Evolutionary conservation across 2,888 invertebrate species (phyloP).

Genomic region (Hypolimnas misippus): DNA sequence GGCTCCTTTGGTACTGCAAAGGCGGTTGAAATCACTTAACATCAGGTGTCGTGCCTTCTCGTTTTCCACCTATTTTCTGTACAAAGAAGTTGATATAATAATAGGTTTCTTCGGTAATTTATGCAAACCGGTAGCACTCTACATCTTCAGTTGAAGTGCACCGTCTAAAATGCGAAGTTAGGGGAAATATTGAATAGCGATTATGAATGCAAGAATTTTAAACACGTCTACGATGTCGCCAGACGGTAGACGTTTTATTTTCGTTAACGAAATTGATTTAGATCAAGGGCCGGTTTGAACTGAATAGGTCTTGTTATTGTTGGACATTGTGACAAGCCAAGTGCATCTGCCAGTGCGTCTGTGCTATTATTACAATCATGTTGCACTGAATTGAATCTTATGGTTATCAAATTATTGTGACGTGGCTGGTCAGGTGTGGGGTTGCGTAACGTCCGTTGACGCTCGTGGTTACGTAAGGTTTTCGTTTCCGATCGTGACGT

Average conservation of each 20-base stretch:
- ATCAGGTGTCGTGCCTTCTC: too few relatives aligned
- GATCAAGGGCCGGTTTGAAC: conserved; percentile 74
- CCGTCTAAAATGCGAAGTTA: background rate
- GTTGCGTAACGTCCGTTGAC: conserved; percentile 48
- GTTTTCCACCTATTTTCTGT: too few relatives aligned
- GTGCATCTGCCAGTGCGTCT: conserved; percentile 68
- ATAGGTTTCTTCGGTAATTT: background rate
- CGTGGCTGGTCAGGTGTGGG: conserved; percentile 55
- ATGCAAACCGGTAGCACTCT: background rate
- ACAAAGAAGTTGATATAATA: too few relatives aligned
- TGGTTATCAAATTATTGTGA: conserved; percentile 28
- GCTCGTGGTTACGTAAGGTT: conserved; percentile 47
- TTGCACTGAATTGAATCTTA: conserved; percentile 30
- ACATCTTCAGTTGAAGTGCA: background rate
- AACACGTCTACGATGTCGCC: conserved; percentile 30
- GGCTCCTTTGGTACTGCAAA: too few relatives aligned
- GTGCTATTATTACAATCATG: conserved; percentile 66
- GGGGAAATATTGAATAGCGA: background rate
- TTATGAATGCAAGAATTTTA: background rate
- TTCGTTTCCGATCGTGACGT: conserved; percentile 47
- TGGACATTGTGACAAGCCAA: conserved; percentile 75
- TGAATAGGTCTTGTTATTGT: conserved; percentile 66
- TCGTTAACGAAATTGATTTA: conserved; percentile 59
- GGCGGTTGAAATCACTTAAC: too few relatives aligned
- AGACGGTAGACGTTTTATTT: conserved; percentile 51